Evolutionary conservation across 2,888 invertebrate species (phyloP).

Genomic region (Dusona sp.): DNA sequence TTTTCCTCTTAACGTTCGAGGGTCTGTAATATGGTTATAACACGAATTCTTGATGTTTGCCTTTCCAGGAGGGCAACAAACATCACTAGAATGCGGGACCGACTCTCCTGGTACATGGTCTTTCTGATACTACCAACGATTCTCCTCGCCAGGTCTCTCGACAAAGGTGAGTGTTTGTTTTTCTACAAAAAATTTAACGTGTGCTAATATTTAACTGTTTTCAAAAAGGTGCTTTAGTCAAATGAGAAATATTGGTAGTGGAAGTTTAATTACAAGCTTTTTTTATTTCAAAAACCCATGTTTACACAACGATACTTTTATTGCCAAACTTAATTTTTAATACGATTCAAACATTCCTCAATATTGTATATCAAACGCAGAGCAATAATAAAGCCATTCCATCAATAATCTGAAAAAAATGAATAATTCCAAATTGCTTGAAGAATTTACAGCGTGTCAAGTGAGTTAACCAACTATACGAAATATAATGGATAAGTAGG

Average conservation of each 20-base stretch:
- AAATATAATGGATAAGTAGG: background rate
- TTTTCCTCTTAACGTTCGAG: slow-evolving; percentile 40
- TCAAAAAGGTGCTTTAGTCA: background rate
- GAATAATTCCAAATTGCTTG: background rate
- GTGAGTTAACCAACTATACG: background rate
- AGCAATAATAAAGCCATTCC: background rate
- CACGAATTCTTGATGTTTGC: slow-evolving; percentile 50
- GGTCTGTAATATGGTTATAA: slow-evolving; percentile 46
- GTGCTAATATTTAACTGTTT: background rate
- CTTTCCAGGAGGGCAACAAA: slow-evolving; percentile 70
- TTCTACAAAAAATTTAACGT: background rate
- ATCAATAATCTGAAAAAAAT: background rate
- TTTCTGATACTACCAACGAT: slow-evolving; percentile 84
- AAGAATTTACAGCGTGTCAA: background rate
- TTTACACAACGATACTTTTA: background rate
- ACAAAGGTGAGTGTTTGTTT: slow-evolving; percentile 81
- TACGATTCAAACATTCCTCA: background rate
- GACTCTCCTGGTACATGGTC: slow-evolving; percentile 84
- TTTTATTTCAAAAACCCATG: background rate
- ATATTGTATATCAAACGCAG: background rate
- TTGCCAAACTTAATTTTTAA: background rate
- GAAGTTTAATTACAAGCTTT: background rate
- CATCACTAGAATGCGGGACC: slow-evolving; percentile 83
- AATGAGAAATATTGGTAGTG: background rate
- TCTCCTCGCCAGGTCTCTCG: slow-evolving; percentile 84